Conservation (phyloP, 2,113 vertebrate genomes). For the Anhinga rufa region DNA sequence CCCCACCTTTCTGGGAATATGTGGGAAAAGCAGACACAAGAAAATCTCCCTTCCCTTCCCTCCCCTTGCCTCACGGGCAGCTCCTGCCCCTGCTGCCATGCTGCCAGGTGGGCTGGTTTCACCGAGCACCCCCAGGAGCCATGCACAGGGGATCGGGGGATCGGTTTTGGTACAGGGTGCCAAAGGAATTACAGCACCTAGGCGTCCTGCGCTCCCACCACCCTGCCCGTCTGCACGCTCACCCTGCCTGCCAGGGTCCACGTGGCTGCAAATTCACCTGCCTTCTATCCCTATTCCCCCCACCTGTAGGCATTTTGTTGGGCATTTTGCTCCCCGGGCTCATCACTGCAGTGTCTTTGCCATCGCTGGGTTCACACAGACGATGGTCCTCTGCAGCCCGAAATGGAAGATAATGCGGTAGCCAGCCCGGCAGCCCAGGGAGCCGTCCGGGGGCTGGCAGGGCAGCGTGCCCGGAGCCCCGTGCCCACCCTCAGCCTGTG, state of each 20-base stretch:
- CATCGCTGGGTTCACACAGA: background rate
- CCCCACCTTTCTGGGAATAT: background rate
- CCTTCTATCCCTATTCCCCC: background rate
- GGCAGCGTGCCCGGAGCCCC: background rate
- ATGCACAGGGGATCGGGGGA: fast-evolving
- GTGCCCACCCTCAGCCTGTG: background rate
- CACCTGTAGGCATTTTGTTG: background rate
- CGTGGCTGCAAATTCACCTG: background rate
- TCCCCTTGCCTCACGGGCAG: fast-evolving
- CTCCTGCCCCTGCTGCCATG: fast-evolving
- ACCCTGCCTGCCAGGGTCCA: background rate
- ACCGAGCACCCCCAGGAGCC: fast-evolving
- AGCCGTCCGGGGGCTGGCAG: background rate
- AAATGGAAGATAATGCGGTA: background rate
- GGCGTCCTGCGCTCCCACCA: background rate
- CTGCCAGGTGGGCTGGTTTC: background rate
- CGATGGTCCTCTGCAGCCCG: background rate
- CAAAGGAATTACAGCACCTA: background rate
- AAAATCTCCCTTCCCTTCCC: background rate
- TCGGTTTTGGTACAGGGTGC: background rate
- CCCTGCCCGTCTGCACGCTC: background rate
- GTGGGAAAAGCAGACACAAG: background rate
- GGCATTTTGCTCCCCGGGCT: background rate
- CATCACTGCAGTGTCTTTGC: background rate
- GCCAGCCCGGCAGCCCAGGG: background rate